Evolutionary conservation across 1,140 invertebrate species (phyloP).

Genomic region (Halyomorpha halys): DNA sequence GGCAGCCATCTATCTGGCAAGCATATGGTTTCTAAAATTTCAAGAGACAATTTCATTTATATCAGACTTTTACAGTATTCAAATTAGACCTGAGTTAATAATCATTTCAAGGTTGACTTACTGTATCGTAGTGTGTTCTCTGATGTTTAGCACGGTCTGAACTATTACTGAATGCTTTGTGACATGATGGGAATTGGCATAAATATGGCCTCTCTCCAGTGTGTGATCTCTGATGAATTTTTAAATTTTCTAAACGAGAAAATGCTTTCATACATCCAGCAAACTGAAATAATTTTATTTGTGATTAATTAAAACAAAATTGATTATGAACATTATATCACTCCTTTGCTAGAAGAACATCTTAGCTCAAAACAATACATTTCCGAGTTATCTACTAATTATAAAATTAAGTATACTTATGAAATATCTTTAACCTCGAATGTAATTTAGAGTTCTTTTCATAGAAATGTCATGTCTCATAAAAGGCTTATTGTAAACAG

Average conservation of each 20-base stretch:
- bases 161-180: slow-evolving; percentile 92
- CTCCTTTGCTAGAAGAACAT: too few relatives aligned
- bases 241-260: slow-evolving; percentile 87
- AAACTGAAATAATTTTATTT: slow-evolving; percentile 49
- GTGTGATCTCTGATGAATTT: slow-evolving; percentile 91
- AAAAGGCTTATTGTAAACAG: too few relatives aligned
- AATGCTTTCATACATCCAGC: slow-evolving; percentile 86
- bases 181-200: slow-evolving; percentile 73
- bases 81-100: background rate
- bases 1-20: slow-evolving; percentile 75
- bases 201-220: slow-evolving; percentile 80
- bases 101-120: slow-evolving; percentile 41
- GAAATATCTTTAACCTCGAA: too few relatives aligned
- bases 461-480: too few relatives aligned
- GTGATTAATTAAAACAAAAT: too few relatives aligned
- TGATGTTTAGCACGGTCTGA: slow-evolving; percentile 95
- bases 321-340: too few relatives aligned
- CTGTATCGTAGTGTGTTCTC: slow-evolving; percentile 89
- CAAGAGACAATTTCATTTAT: background rate
- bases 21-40: slow-evolving; percentile 73
- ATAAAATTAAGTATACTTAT: too few relatives aligned
- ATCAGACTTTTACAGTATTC: background rate
- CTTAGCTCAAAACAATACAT: too few relatives aligned
- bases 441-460: too few relatives aligned
- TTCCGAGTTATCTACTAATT: too few relatives aligned